A percentile compares a stretch with the other conserved stretches of the same genome.
These are phyloP conservation scores for Bergia sp. DNA, from an alignment of 92 coral and sea anemone genomes.

Conservation along the genomic window DNA sequence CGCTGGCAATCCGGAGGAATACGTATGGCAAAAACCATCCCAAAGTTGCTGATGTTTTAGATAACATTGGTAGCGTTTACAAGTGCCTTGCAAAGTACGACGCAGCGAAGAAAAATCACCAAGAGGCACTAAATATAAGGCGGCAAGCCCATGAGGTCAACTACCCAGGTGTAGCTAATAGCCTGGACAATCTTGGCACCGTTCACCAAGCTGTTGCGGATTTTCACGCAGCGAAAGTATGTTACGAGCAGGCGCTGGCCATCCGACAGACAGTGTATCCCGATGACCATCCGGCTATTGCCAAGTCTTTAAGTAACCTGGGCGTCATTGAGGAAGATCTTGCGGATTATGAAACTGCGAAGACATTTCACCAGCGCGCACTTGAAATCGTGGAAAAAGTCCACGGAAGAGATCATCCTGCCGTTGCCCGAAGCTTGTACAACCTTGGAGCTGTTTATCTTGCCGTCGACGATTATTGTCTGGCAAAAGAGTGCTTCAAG, in stretches of 20 bases:
- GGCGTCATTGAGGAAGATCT: constrained; percentile 39
- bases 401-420: constrained; percentile 27
- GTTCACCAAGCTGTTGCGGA: constrained; percentile 46
- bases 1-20: constrained; percentile 22
- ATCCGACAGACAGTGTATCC: constrained; percentile 31
- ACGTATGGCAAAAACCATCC: constrained; percentile 18
- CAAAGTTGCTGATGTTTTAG: constrained; percentile 38
- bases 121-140: constrained; percentile 29
- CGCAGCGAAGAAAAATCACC: constrained; percentile 25
- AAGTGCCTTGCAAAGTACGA: constrained; percentile 40
- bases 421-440: constrained; percentile 40
- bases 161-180: constrained; percentile 28
- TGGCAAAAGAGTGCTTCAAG: constrained; percentile 29
- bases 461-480: constrained; percentile 29
- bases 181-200: constrained; percentile 44
- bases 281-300: constrained; percentile 31
- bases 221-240: constrained; percentile 34
- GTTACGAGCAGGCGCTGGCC: constrained; percentile 41
- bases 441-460: constrained; percentile 45
- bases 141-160: constrained; percentile 3
- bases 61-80: constrained; percentile 43
- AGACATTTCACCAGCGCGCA: constrained; percentile 26
- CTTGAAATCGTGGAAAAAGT: constrained; percentile 21
- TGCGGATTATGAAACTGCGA: constrained; percentile 44
- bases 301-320: constrained; percentile 49